Evolutionary conservation across 2,113 vertebrate species (phyloP), one percentile per base, ranked within the genome.

Genomic region (Carassius gibelio): DNA sequence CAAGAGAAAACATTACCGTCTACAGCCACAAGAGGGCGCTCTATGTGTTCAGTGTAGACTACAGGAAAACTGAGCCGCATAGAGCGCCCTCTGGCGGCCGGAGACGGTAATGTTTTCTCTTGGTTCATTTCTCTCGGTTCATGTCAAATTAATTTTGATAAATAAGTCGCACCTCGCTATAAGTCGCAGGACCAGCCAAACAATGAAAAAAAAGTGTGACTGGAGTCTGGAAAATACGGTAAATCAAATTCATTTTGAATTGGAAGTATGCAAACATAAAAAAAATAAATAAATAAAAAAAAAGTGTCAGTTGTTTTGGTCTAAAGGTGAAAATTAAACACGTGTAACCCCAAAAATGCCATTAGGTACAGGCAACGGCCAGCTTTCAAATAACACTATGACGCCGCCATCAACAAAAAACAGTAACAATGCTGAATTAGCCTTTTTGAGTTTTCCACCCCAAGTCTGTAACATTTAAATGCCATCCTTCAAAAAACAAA

Each of bases 281-380:
- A 75, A 93, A 95, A 92, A 92, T n/a, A 89, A 92, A 7, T 8
- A 7, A 19, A 48, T 91, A 89, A 42, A 7, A 19, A 48, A 92
- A 89, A 92, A 89, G 94, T 93, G 86, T 86, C 94, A 95, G 95
- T 92, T 50, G 85, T 93, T 93, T 89, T 91, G 94, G 91, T 94
- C 92, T 94, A 50, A 94, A 95, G 91, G 92, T 93, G 72, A 76
- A 30, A 85, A 64, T 87, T 91, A 94, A 90, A 94, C 91, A 94
- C 89, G 90, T 93, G 94, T 94, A 94, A 96, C 92, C 94, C 93
- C 94, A 90, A 90, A 52, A 93, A 91, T 92, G 93, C 91, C 89
- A 93, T 92, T 91, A 88, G 93, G 92, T 93, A 93, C 91, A 96
- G 94, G 93, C 93, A 94, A 95, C 90, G 91, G 85, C 89, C 93